A percentile compares a stretch with the other conserved stretches of the same genome.
phyloP scores from a whole-genome alignment of 2,113 vertebrate genomes.

The Otis tarda region DNA sequence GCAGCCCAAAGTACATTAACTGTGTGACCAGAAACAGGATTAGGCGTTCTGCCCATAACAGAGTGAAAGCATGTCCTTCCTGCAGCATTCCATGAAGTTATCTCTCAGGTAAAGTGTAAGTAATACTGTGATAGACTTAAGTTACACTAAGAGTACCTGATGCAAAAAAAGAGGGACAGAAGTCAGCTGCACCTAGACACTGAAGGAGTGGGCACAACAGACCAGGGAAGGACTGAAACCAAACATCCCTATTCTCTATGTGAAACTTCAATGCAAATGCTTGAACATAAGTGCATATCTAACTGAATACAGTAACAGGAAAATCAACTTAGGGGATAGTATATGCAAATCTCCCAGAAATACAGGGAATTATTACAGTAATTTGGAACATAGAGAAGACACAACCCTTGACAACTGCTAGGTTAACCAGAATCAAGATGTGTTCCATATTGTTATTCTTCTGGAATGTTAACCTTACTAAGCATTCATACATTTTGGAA shows the following conservation, averaged over 20 bases:
- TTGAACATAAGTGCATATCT: neutral
- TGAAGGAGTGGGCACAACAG: neutral
- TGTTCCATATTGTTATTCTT: neutral
- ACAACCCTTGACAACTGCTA: neutral
- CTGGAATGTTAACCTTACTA: neutral
- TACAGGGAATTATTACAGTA: neutral
- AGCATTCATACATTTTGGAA: neutral
- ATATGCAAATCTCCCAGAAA: neutral
- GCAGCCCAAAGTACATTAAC: neutral
- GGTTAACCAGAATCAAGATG: neutral
- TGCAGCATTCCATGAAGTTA: neutral
- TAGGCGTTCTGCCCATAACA: neutral
- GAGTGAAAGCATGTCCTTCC: neutral
- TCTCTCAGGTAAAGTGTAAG: neutral
- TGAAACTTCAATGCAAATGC: neutral
- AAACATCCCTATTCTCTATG: neutral
- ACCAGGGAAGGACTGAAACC: neutral
- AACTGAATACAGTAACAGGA: neutral
- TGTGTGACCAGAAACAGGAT: slow-evolving; percentile 1
- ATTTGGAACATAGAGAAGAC: neutral
- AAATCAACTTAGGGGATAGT: neutral
- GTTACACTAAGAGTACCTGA: neutral
- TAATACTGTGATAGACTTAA: neutral
- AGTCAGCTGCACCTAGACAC: neutral
- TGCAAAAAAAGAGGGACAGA: neutral